These are phyloP conservation scores for Colletes gigas DNA, from an alignment of 1,140 invertebrate species.

Conservation along the genomic window DNA sequence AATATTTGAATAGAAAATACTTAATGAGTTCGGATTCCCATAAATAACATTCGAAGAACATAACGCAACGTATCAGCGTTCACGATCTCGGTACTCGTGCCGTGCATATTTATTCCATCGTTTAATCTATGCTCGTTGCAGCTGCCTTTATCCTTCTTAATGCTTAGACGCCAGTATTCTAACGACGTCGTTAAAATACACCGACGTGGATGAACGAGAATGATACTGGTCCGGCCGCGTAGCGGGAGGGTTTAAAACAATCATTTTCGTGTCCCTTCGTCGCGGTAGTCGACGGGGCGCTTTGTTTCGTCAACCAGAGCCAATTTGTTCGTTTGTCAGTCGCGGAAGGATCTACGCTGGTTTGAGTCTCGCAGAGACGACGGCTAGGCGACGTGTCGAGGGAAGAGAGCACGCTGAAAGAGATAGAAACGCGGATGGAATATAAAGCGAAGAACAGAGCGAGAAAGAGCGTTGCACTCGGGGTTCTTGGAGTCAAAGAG, in stretches of 20 bases:
- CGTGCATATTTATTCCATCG: constrained; percentile 20
- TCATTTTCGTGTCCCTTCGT: constrained; percentile 34
- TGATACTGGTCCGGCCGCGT: constrained; percentile 39
- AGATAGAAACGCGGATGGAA: constrained; percentile 33
- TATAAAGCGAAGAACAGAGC: constrained; percentile 32
- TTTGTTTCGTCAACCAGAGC: constrained; percentile 67
- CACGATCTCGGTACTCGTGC: background rate
- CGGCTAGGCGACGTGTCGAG: constrained; percentile 17
- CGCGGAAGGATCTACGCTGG: constrained; percentile 54
- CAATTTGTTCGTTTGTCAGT: constrained; percentile 66
- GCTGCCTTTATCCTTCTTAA: constrained; percentile 37
- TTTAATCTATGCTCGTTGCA: constrained; percentile 16
- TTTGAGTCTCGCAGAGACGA: constrained; percentile 21
- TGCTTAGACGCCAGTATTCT: constrained; percentile 37
- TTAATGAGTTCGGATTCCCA: background rate
- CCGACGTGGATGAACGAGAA: constrained; percentile 44
- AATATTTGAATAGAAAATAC: background rate
- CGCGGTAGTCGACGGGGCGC: constrained; percentile 46
- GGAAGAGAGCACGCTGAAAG: constrained; percentile 38
- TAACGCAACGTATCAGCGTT: background rate
- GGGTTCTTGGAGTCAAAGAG: constrained; percentile 7
- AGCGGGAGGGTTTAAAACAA: constrained; percentile 49
- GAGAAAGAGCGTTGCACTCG: background rate
- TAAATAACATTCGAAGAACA: background rate
- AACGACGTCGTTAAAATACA: constrained; percentile 60